Evolutionary conservation across 2,888 invertebrate genomes (phyloP), one percentile per base, ranked within the genome.

Genomic region (Agapetus fuscipes): DNA sequence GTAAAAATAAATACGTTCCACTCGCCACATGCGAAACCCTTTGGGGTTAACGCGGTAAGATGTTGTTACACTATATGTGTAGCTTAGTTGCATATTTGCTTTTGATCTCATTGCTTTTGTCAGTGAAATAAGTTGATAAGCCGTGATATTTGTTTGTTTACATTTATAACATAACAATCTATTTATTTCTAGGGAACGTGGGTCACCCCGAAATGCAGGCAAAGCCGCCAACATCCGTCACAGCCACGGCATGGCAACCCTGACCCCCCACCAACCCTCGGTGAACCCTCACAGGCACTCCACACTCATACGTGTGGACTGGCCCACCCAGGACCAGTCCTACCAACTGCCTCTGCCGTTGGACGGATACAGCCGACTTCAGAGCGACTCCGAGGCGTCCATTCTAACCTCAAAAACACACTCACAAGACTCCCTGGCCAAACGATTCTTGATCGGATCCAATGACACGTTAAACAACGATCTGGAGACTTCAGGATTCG

Each of bases 301-400:
- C 0, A 70, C 69, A 0, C 47, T 69, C 0, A 70, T 70, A 3
- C 62, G 61, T 44, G 63, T 70, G 2, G 68, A 69, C 43, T 70
- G 69, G 69, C 66, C 68, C 0, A 49, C 54, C 1, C 64, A 67
- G 11, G 59, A 60, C 10, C 24, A 13, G 62, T 65, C 2, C 64
- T 58, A 12, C 64, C 66, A 0, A 7, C 61, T 0, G 64, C 66
- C 0, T 67, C 68, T 0, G 46, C 57, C 2, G 67, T 66, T 1
- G 66, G 68, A 34, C 0, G 44, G 57, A 0, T 70, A 69, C 30
- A 67, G 66, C n/a, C 61, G 61, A 0, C 42, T 69, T 2, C 68
- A 69, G 39, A 66, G 63, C 34, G 70, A 70, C 35, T 68, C 68
- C 0, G 69, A 69, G 6, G 33, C 31, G 3, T 47, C 47, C 16